Evolutionary conservation across 2,113 vertebrate species (phyloP).

Genomic region (Gracilinanus agilis): DNA sequence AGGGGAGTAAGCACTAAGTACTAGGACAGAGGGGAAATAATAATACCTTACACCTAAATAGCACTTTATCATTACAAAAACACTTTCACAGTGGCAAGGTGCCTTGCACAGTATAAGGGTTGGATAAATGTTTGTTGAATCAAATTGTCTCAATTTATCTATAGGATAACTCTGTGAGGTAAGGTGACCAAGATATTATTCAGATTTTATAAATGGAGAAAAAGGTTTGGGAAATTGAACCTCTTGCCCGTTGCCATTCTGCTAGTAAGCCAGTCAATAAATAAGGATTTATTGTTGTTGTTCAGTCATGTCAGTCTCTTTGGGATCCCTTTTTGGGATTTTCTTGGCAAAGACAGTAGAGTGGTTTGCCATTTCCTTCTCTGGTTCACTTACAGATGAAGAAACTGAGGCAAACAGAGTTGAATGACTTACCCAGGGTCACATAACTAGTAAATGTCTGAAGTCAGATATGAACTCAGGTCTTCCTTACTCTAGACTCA

Average conservation of each 20-base stretch:
- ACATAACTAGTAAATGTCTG: too few species aligned
- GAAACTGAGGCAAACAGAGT: too few species aligned
- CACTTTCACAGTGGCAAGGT: not conserved
- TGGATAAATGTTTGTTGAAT: not conserved
- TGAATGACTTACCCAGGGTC: too few species aligned
- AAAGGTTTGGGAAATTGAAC: not conserved
- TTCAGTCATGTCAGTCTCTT: too few species aligned
- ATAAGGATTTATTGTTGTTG: not conserved
- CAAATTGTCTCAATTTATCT: not conserved
- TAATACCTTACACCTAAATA: not conserved
- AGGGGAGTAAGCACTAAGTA: not conserved
- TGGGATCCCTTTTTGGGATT: too few species aligned
- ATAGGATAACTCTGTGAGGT: not conserved
- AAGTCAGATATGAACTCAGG: too few species aligned
- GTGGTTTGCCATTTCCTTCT: too few species aligned
- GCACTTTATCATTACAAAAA: not conserved
- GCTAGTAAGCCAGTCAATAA: not conserved
- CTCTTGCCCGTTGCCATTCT: not conserved
- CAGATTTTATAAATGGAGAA: not conserved
- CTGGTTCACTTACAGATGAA: too few species aligned
- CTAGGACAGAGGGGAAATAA: not conserved
- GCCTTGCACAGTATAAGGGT: not conserved
- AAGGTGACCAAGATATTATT: not conserved
- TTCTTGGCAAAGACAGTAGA: too few species aligned
- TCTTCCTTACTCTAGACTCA: too few species aligned